Evolutionary conservation across 2,113 vertebrate species (phyloP), one percentile per base, ranked within the genome.

Genomic region (Prionailurus bengalensis): DNA sequence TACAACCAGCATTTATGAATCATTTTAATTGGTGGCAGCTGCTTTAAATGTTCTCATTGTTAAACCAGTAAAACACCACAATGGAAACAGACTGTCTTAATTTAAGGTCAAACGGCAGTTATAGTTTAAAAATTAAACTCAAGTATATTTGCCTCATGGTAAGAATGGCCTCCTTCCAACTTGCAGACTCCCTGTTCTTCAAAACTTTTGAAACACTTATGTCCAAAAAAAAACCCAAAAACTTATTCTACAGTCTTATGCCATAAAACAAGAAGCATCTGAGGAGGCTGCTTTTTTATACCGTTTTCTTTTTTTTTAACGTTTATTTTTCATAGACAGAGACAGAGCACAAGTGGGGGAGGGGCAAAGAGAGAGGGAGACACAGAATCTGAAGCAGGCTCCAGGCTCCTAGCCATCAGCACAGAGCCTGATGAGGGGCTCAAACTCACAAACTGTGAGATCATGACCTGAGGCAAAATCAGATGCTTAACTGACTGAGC

Each of bases 101-200:
- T 97, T 97, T 96, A 95, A 96, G 89, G 94, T 97, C 96, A 98
- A 97, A 97, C 1, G 2, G 68, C 95, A 95, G 82, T 97, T 95
- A 95, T 45, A 70, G 81, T 83, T 97, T 96, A 98, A 97, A 97
- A 97, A 96, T 96, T 97, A 98, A 98, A 95, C 92, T 97, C 63
- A 92, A 96, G 79, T 95, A 97, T 95, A 96, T 97, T 96, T 97
- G 83, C 79, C 87, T 96, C 63, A 58, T 83, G 63, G 31, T 97
- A 96, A 73, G 42, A 96, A 94, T 94, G 85, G 93, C 85, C 92
- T 96, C 84, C 94, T 90, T 95, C 97, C 87, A 95, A 96, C 63
- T 92, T 96, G 61, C 39, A 93, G 33, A 86, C 53, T 98, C 70
- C 48, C 27, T 91, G 65, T 96, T 95, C 89, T 89, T 98, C 79